phyloP scores from a whole-genome alignment of 2,888 invertebrate species.

The Eupithecia exiguata region DNA sequence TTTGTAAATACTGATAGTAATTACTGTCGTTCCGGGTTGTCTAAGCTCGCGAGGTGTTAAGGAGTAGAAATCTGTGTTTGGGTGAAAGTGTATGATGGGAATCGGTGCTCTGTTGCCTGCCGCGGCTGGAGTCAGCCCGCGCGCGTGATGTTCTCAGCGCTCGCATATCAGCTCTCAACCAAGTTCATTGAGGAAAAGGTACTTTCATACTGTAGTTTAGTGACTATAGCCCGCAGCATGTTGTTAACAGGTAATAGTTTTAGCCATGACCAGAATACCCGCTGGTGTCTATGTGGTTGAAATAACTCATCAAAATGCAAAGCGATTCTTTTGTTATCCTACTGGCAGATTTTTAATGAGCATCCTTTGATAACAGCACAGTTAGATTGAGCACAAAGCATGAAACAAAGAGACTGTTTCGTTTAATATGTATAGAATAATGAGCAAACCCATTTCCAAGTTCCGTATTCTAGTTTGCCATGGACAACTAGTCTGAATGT shows the following conservation, averaged over 20 bases:
- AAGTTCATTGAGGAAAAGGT: slow-evolving; percentile 74
- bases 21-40: slow-evolving; percentile 41
- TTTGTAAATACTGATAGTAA: slow-evolving; percentile 54
- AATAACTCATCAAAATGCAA: slow-evolving; percentile 33
- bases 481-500: not conserved
- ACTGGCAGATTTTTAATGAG: slow-evolving; percentile 29
- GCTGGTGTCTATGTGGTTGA: not conserved
- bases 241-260: slow-evolving; percentile 6
- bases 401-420: not conserved
- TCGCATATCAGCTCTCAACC: slow-evolving; percentile 76
- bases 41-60: slow-evolving; percentile 37
- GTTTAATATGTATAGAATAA: not conserved
- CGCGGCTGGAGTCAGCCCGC: slow-evolving; percentile 53
- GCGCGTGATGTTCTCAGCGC: slow-evolving; percentile 71
- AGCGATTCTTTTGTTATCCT: slow-evolving; percentile 36
- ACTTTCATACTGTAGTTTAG: slow-evolving; percentile 17
- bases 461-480: not conserved
- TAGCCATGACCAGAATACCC: slow-evolving; percentile 19
- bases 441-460: not conserved
- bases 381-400: slow-evolving; percentile 17
- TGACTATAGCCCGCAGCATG: not conserved
- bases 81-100: slow-evolving; percentile 59
- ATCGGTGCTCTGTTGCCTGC: slow-evolving; percentile 55
- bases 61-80: slow-evolving; percentile 32
- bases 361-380: slow-evolving; percentile 20